phyloP scores from a whole-genome alignment of 2,797 vertebrate species.

The Aselliscus stoliczkanus region DNA sequence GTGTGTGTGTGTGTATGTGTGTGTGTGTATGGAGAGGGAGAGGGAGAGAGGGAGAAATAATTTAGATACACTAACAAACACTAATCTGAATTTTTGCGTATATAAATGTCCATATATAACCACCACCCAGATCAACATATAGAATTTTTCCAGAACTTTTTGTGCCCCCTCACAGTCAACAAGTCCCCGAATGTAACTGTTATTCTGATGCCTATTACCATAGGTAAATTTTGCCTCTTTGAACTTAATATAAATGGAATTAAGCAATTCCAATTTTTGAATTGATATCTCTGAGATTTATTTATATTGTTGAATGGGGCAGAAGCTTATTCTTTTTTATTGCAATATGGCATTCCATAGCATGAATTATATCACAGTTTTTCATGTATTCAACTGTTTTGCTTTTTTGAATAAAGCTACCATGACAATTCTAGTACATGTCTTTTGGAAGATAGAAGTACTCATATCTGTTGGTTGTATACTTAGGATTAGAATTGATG shows the following conservation, averaged over 20 bases:
- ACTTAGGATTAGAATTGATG: not conserved
- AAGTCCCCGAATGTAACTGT: not conserved
- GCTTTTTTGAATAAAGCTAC: not conserved
- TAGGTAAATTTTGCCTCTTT: not conserved
- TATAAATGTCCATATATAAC: not conserved
- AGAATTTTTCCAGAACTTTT: not conserved
- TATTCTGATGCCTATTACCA: not conserved
- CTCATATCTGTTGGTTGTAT: not conserved
- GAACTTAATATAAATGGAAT: not conserved
- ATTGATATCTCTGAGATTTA: not conserved
- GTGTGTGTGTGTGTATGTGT: too few species aligned
- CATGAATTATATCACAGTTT: not conserved
- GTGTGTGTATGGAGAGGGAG: too few species aligned
- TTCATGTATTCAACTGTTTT: not conserved
- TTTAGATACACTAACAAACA: not conserved
- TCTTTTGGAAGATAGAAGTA: not conserved
- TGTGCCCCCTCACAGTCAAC: not conserved
- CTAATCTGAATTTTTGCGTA: not conserved
- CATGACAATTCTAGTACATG: not conserved
- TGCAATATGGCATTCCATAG: not conserved
- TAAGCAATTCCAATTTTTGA: not conserved
- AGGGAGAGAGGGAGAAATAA: not conserved
- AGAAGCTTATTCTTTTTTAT: not conserved
- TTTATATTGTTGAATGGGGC: not conserved
- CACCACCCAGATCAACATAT: not conserved